Evolutionary conservation across 2,888 invertebrate genomes (phyloP).

Genomic region (Argynnis bischoffii): DNA sequence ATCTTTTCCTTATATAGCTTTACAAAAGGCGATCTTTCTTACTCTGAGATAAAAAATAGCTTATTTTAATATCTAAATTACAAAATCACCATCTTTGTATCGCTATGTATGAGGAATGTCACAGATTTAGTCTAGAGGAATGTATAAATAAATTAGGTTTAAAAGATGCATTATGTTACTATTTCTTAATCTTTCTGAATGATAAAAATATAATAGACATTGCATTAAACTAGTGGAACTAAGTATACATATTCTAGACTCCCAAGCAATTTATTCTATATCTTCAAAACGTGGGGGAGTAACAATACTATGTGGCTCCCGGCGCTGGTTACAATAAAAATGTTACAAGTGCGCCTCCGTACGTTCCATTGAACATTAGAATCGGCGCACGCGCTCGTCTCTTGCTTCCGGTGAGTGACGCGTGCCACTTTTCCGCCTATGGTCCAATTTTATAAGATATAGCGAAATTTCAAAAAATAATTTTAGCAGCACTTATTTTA

Average conservation of each 20-base stretch:
- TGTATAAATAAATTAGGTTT: no score
- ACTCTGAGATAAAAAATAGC: no score
- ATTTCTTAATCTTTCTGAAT: no score
- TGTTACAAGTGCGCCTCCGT: constrained; percentile 80
- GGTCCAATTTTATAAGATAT: constrained; percentile 40
- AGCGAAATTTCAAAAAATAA: constrained; percentile 33
- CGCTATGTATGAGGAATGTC: no score
- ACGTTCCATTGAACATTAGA: constrained; percentile 75
- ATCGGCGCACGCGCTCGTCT: constrained; percentile 71
- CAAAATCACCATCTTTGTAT: no score
- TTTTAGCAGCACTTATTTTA: neutral
- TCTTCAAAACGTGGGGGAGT: constrained; percentile 45
- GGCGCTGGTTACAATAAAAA: constrained; percentile 71
- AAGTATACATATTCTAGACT: neutral
- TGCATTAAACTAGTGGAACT: neutral
- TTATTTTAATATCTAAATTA: no score
- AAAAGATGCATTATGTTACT: no score
- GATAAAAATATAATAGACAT: no score
- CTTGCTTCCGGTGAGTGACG: constrained; percentile 66
- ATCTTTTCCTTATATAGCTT: no score
- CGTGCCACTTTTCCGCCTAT: constrained; percentile 56
- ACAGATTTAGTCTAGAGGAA: no score
- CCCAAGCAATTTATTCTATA: constrained; percentile 31
- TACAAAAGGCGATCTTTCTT: no score
- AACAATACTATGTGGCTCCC: constrained; percentile 58